phyloP scores from a whole-genome alignment of 2,797 vertebrate species.

The Okamejei kenojei region DNA sequence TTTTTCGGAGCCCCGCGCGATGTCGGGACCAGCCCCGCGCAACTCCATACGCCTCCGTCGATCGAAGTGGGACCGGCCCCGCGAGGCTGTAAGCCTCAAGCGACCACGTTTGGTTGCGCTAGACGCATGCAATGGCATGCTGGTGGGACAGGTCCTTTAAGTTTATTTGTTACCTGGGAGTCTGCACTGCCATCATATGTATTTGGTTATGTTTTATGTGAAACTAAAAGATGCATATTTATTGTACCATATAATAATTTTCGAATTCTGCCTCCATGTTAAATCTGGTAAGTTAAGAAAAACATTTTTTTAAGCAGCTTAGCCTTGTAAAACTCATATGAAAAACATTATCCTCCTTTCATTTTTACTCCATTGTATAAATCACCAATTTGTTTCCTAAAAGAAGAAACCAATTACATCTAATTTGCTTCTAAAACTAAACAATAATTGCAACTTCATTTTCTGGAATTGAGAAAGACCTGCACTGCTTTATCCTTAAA shows the following conservation, averaged over 20 bases:
- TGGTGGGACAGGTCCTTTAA: no score
- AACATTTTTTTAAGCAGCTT: not conserved
- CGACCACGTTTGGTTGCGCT: no score
- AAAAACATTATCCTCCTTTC: not conserved
- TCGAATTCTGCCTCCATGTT: not conserved
- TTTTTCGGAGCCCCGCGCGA: no score
- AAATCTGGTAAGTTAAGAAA: not conserved
- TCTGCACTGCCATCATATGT: conserved; percentile 36
- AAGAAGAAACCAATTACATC: not conserved
- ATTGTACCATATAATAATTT: not conserved
- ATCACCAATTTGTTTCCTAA: not conserved
- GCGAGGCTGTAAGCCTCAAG: no score
- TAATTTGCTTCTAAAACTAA: conserved; percentile 11
- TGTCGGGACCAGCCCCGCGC: no score
- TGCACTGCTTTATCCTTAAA: conserved; percentile 53
- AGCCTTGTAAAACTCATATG: not conserved
- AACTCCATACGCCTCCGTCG: no score
- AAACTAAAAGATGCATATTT: not conserved
- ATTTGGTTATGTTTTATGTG: conserved; percentile 7
- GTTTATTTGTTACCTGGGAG: not conserved
- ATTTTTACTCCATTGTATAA: not conserved
- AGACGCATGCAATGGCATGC: no score
- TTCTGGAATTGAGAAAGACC: conserved; percentile 42
- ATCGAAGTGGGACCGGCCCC: no score
- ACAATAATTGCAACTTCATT: conserved; percentile 20